Base-by-base conservation (phyloP, 2,113 vertebrate genomes). In the Chamaea fasciata region DNA sequence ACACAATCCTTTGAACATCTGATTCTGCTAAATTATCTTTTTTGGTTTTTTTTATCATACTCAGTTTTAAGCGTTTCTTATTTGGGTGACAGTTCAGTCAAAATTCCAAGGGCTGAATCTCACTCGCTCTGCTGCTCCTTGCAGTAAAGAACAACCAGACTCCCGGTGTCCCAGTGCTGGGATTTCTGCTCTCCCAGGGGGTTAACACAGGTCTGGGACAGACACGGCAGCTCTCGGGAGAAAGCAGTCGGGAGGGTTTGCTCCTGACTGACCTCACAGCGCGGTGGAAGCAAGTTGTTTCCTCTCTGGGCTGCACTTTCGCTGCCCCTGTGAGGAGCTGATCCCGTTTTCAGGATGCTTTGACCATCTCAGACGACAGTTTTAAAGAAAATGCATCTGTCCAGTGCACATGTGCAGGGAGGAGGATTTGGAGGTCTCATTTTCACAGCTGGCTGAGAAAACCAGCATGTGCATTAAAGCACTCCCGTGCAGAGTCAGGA, bases 1-100 rank as follows among this genome's bases (percentile, higher is more conserved):
- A 75, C 41, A 86, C 33, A 87, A 89, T 86, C 56, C 57, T 83
- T 63, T 79, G 55, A 92, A 91, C 89, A 93, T 95, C 77, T 92
- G 92, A 97, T 82, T 87, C 93, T 87, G 83, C 55, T 89, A 77
- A 92, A 76, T 69, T 20, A 50, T 13, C 39, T 75, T 17, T 7
- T 74, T 86, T 88, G 86, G 73, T 19, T 74, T 90, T 90, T 88
- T 76, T 5, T 13, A 79, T 78, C 53, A 83, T 68, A 80, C 24
- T 78, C 31, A 52, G 2, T 68, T 83, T 89, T 78, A 83, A 86
- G 30, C 21, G 62, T 76, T 84, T 73, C 78, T 94, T 92, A 75
- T 78, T 94, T 90, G 88, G 78, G 44, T 84, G 89, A 89, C n/a
- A 80, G 77, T 60, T 91, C 42, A 91, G 80, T 71, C 85, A 70